Percentiles rank a stretch among this genome's conserved stretches.
Conservation (phyloP, 2,797 vertebrate species). For the Euthynnus affinis region DNA sequence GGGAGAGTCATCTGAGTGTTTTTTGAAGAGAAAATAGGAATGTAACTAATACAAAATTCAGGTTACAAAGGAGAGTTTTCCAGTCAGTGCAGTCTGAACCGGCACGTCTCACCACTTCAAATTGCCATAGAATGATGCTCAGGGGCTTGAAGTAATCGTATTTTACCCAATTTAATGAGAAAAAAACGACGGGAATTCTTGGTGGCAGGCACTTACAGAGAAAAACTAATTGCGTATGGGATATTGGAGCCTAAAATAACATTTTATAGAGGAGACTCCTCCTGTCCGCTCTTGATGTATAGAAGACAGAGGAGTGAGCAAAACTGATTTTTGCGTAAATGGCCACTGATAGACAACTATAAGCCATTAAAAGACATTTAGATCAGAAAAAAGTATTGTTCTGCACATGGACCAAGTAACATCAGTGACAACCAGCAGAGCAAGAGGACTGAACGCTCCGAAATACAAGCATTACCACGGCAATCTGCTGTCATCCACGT, state of each 20-base stretch:
- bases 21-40: neutral
- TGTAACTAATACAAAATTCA: neutral
- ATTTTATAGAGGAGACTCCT: neutral
- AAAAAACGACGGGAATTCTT: conserved; percentile 32
- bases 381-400: neutral
- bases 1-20: neutral
- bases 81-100: neutral
- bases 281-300: neutral
- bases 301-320: neutral
- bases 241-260: conserved; percentile 20
- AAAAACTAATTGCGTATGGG: conserved; percentile 15
- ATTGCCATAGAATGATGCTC: conserved; percentile 23
- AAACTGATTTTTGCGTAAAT: neutral
- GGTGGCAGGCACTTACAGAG: conserved; percentile 1
- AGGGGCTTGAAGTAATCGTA: neutral
- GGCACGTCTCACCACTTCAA: conserved; percentile 38
- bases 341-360: neutral
- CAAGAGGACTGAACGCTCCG: neutral
- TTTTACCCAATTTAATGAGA: conserved; percentile 38
- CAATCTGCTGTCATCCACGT: conserved; percentile 69
- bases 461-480: conserved; percentile 32
- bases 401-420: neutral
- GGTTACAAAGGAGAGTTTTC: neutral
- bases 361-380: neutral
- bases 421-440: conserved; percentile 12